A percentile compares a stretch with the other conserved stretches of the same genome.
These are phyloP conservation scores for Labeo calbasu DNA, from an alignment of 2,797 vertebrate species.

Conservation along the genomic window DNA sequence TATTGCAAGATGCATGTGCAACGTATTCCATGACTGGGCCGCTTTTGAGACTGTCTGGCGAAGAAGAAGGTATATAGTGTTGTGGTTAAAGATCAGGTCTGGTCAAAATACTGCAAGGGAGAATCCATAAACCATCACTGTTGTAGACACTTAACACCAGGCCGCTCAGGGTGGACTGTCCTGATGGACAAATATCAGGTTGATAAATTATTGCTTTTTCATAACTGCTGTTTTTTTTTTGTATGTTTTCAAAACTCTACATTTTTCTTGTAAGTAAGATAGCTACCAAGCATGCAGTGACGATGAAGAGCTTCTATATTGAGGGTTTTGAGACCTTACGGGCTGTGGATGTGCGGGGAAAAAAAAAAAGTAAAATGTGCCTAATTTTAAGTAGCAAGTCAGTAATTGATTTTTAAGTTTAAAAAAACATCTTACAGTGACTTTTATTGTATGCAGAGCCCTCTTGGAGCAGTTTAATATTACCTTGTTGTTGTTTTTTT, in stretches of 20 bases:
- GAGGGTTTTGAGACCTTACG: not conserved
- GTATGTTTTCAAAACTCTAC: slow-evolving; percentile 71
- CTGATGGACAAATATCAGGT: slow-evolving; percentile 45
- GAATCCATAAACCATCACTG: not conserved
- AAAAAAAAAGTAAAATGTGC: not conserved
- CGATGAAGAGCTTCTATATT: slow-evolving; percentile 45
- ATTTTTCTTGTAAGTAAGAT: slow-evolving; percentile 67
- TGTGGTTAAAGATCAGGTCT: slow-evolving; percentile 22
- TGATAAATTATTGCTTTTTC: slow-evolving; percentile 70
- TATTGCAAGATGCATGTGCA: slow-evolving; percentile 51
- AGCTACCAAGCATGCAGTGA: slow-evolving; percentile 63
- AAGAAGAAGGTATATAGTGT: slow-evolving; percentile 55
- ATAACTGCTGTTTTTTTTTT: slow-evolving; percentile 70
- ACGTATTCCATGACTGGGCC: slow-evolving; percentile 54
- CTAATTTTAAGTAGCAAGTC: not conserved
- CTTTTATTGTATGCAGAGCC: not conserved
- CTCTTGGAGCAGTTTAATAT: not conserved
- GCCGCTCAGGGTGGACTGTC: not conserved
- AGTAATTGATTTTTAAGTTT: not conserved
- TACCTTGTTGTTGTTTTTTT: too few species aligned
- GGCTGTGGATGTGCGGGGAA: not conserved
- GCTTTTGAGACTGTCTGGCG: slow-evolving; percentile 54
- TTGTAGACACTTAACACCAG: not conserved
- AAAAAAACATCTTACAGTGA: not conserved
- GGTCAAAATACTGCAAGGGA: not conserved